phyloP scores from a whole-genome alignment of 2,888 invertebrate species.

The Ctena decussata region DNA sequence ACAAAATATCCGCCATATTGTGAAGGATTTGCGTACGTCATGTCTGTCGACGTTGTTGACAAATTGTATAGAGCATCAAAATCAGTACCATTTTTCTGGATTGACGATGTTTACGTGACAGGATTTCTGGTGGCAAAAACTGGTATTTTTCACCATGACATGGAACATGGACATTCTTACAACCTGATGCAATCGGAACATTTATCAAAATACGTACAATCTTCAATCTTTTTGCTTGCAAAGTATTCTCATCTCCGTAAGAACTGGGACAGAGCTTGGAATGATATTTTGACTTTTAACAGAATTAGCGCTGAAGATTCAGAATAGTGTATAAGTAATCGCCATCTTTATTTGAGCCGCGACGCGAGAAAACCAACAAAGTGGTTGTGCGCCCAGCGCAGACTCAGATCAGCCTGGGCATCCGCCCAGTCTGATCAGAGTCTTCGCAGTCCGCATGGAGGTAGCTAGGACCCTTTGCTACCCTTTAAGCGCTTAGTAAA shows the following conservation, averaged over 20 bases:
- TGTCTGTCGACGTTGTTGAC: conserved; percentile 57
- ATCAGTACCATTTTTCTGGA: conserved; percentile 71
- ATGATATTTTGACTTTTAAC: conserved; percentile 38
- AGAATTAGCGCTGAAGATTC: neutral
- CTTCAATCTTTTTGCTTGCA: conserved; percentile 62
- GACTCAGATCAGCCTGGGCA: no score
- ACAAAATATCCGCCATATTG: conserved; percentile 77
- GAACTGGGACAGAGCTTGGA: conserved; percentile 61
- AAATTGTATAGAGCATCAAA: conserved; percentile 64
- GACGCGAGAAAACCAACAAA: no score
- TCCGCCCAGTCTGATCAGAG: no score
- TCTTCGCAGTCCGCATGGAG: no score
- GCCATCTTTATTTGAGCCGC: no score
- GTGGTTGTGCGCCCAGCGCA: no score
- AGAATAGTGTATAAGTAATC: no score
- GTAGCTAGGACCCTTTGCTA: no score
- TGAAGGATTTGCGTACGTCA: conserved; percentile 76
- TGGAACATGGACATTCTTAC: conserved; percentile 55
- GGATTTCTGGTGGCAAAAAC: conserved; percentile 70
- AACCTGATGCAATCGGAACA: conserved; percentile 47
- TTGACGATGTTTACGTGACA: conserved; percentile 81
- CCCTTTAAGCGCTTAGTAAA: no score
- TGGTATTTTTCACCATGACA: conserved; percentile 52
- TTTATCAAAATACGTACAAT: conserved; percentile 42
- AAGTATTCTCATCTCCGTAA: conserved; percentile 46